These are phyloP conservation scores for Planiliza haematocheilus DNA, from an alignment of 2,113 vertebrate species.

Conservation along the genomic window DNA sequence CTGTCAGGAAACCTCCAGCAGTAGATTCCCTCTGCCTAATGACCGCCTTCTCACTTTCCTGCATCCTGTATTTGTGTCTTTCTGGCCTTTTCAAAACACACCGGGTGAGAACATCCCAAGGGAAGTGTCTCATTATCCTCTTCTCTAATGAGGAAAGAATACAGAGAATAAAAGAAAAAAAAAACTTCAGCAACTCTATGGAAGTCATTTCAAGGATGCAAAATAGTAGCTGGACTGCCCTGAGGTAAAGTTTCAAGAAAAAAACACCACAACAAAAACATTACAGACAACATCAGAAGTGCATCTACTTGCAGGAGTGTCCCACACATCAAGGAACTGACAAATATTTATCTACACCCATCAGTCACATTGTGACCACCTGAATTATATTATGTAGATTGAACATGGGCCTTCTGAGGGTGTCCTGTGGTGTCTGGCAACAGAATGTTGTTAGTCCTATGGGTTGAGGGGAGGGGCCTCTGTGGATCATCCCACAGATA, in stretches of 20 bases:
- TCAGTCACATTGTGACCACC: too few relatives aligned
- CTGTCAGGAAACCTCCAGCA: not conserved
- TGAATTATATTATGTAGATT: too few relatives aligned
- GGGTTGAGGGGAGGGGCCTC: too few relatives aligned
- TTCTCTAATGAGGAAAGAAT: conserved; percentile 46
- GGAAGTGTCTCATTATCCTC: conserved; percentile 53
- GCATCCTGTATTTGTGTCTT: conserved; percentile 38
- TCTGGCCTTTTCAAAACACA: conserved; percentile 50
- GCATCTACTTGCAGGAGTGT: conserved; percentile 1
- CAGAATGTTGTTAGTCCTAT: too few relatives aligned
- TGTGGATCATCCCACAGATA: too few relatives aligned
- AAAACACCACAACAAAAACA: conserved; percentile 11
- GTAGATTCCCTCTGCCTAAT: conserved; percentile 21
- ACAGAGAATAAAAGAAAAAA: conserved; percentile 1
- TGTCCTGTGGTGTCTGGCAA: too few relatives aligned
- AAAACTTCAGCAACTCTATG: conserved; percentile 24
- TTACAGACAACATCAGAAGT: conserved; percentile 14
- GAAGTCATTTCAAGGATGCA: conserved; percentile 52
- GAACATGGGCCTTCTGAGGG: too few relatives aligned
- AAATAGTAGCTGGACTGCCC: conserved; percentile 37
- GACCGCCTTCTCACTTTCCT: conserved; percentile 25
- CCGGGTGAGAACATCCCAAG: conserved; percentile 46
- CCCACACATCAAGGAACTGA: conserved; percentile 19
- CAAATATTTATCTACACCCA: conserved; percentile 2
- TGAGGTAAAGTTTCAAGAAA: conserved; percentile 49